phyloP scores from a whole-genome alignment of 2,888 invertebrate species.

The Resseliella maxima region DNA sequence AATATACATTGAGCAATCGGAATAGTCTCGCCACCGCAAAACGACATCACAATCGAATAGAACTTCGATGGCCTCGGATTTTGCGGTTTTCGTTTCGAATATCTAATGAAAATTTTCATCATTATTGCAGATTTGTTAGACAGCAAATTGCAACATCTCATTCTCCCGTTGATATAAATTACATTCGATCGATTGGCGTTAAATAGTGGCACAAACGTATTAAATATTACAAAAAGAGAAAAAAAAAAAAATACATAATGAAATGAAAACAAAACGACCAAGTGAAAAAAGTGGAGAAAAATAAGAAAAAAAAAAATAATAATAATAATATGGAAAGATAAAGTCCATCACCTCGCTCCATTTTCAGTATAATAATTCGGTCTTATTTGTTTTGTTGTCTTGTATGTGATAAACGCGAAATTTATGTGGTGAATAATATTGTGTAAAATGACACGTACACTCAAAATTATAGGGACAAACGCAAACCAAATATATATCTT shows the following conservation, averaged over 20 bases:
- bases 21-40: slow-evolving; percentile 48
- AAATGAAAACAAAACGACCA: slow-evolving; percentile 10
- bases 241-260: neutral
- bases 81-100: slow-evolving; percentile 18
- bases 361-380: neutral
- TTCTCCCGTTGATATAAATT: neutral
- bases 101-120: neutral
- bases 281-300: neutral
- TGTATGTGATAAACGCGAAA: slow-evolving; percentile 49
- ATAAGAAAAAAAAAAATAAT: neutral
- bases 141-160: neutral
- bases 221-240: neutral
- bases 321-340: neutral
- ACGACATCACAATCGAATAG: neutral
- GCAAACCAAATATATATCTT: neutral
- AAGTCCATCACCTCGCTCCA: slow-evolving; percentile 54
- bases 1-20: neutral
- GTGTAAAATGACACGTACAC: slow-evolving; percentile 46
- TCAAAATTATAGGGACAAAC: slow-evolving; percentile 23
- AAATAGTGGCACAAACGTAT: slow-evolving; percentile 39
- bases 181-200: neutral
- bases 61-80: slow-evolving; percentile 47
- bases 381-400: slow-evolving; percentile 30
- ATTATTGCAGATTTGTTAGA: neutral
- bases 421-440: slow-evolving; percentile 49